Conservation (phyloP, 2,113 vertebrate genomes). For the Hippocampus guttulatus region DNA sequence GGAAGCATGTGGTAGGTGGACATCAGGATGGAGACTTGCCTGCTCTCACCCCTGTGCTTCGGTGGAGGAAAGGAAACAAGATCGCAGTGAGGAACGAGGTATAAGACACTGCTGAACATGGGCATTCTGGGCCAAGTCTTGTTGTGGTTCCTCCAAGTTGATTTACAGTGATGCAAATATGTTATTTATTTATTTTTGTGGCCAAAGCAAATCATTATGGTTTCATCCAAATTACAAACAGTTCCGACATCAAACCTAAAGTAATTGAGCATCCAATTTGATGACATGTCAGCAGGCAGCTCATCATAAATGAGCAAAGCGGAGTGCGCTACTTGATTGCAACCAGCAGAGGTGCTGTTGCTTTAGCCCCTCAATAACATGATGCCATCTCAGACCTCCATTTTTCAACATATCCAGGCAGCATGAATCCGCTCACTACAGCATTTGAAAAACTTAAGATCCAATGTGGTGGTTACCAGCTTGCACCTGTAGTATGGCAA, state of each 20-base stretch:
- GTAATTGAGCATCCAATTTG: background rate
- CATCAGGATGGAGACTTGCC: slow-evolving; percentile 77
- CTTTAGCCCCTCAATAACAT: background rate
- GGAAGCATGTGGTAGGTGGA: slow-evolving; percentile 69
- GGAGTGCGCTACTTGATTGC: background rate
- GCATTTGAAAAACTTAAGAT: too few relatives aligned
- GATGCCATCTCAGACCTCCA: background rate
- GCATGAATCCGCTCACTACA: too few relatives aligned
- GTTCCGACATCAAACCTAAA: background rate
- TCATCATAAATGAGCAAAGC: background rate
- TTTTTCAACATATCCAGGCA: too few relatives aligned
- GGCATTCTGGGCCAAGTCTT: background rate
- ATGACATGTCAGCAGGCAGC: background rate
- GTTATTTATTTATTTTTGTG: background rate
- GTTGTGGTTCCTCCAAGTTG: background rate
- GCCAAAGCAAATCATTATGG: background rate
- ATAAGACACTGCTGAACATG: slow-evolving; percentile 8
- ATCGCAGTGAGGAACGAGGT: slow-evolving; percentile 91
- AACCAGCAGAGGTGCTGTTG: background rate
- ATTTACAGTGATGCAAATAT: background rate
- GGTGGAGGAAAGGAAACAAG: slow-evolving; percentile 91
- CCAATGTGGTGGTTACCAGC: too few relatives aligned
- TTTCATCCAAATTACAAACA: background rate
- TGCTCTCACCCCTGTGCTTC: slow-evolving; percentile 83
- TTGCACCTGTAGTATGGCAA: too few relatives aligned